phyloP scores from a whole-genome alignment of 2,888 invertebrate genomes.

The Nineta flava region DNA sequence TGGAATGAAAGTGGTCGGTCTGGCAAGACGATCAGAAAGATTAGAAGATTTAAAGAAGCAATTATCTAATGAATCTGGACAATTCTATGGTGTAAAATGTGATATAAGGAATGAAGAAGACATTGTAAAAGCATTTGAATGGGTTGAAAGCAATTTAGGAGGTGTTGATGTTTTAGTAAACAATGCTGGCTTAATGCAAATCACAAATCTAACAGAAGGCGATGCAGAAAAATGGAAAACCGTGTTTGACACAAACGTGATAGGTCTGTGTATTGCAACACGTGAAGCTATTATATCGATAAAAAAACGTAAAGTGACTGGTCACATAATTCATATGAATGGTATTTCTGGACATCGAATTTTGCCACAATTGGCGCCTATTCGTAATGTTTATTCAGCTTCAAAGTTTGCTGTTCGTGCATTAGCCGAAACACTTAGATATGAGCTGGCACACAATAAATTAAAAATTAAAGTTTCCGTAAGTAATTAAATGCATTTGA shows the following conservation, averaged over 20 bases:
- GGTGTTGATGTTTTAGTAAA: neutral
- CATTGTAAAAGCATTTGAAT: neutral
- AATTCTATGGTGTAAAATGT: neutral
- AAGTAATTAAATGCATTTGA: slow-evolving; percentile 3
- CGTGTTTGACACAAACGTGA: slow-evolving; percentile 5
- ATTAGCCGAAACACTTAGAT: slow-evolving; percentile 26
- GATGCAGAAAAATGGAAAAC: neutral
- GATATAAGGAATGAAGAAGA: neutral
- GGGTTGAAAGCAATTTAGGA: neutral
- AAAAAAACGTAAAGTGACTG: slow-evolving; percentile 6
- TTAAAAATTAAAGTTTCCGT: slow-evolving; percentile 20
- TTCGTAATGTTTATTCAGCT: slow-evolving; percentile 23
- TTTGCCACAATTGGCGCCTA: slow-evolving; percentile 2
- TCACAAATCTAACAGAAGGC: neutral
- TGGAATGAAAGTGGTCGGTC: neutral
- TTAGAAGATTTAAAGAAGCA: neutral
- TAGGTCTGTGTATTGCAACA: slow-evolving; percentile 3
- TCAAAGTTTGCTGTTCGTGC: slow-evolving; percentile 29
- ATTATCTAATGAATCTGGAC: neutral
- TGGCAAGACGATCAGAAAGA: neutral
- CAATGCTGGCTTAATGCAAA: neutral
- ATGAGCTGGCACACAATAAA: slow-evolving; percentile 22
- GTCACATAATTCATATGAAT: slow-evolving; percentile 16
- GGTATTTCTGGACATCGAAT: slow-evolving; percentile 10
- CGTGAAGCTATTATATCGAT: slow-evolving; percentile 8